Evolutionary conservation across 2,888 invertebrate species (phyloP), one percentile per base, ranked within the genome.

Genomic region (Ceramica pisi): DNA sequence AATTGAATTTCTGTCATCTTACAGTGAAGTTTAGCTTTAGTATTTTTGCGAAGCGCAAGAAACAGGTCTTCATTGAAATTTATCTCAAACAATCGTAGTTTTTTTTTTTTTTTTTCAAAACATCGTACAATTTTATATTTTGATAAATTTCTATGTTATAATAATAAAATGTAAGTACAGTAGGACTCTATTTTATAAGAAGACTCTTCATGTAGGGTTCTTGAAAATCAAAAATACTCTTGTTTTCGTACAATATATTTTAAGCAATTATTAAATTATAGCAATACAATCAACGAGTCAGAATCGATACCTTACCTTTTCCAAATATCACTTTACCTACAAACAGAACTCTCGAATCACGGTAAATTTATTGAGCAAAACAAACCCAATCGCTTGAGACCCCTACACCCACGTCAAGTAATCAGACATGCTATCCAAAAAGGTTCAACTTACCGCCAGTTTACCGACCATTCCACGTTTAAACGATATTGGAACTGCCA

Each of bases 381-480:
- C 64, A 81, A 50, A 69, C 68, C 63, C 64, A 75, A 78, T 69
- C 82, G 65, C 64, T 56, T 41, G 68, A 67, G 59, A 65, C 51
- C 61, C 55, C 59, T 35, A 66, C 26, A 81, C 82, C 82, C 82
- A 67, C 35, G 82, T 82, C 80, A 80, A 67, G 67, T 48, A 73
- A 82, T 82, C 80, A 82, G 72, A 71, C 82, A 19, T 48, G 69
- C 44, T 70, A 80, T 80, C 76, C 71, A 73, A 80, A 73, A 79
- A 80, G 72, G 80, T 80, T 71, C 73, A 71, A 69, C 80, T 71
- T 71, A 67, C 75, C 53, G 38, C 70, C 67, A 26, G 61, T 80
- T 72, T 75, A 61, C 71, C 63, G 35, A 74, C 67, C 68, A 48
- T 61, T 67, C 61, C 67, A 46, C 67, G 35, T 68, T 78, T 73